Percentiles rank a stretch among this genome's conserved stretches.
phyloP scores from a whole-genome alignment of 2,113 vertebrate species.

The Notarius quadriscutis region DNA sequence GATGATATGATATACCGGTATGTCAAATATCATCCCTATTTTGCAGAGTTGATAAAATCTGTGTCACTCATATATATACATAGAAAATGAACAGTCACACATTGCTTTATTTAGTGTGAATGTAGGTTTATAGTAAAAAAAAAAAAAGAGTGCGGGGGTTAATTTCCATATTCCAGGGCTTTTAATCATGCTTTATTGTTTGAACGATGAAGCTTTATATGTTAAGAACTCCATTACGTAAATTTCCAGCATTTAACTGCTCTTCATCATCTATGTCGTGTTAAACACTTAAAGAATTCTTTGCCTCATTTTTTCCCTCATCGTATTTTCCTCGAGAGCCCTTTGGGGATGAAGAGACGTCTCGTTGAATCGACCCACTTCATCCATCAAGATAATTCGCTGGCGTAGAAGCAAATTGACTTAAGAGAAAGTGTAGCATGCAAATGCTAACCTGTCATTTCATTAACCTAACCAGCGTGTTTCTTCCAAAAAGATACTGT shows the following conservation, averaged over 20 bases:
- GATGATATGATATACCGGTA: not conserved
- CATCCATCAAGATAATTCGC: constrained; percentile 45
- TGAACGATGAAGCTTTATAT: not conserved
- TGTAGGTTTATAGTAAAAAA: not conserved
- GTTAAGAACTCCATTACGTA: not conserved
- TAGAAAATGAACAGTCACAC: not conserved
- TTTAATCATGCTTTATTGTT: not conserved
- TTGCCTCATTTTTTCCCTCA: not conserved
- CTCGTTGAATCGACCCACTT: constrained; percentile 26
- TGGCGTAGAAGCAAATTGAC: constrained; percentile 6
- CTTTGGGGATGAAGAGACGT: constrained; percentile 2
- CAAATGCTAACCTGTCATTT: not conserved
- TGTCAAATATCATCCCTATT: not conserved
- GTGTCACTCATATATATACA: not conserved
- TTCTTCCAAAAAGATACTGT: not conserved
- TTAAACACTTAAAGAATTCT: not conserved
- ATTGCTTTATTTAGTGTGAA: not conserved
- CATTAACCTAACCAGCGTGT: constrained; percentile 19
- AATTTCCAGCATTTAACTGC: not conserved
- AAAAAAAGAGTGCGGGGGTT: not conserved
- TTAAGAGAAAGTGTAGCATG: constrained; percentile 20
- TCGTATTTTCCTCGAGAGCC: constrained; percentile 1
- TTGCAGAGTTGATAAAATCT: not conserved
- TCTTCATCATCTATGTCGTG: not conserved
- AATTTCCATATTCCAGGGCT: not conserved